These are phyloP conservation scores for Somateria mollissima DNA, from an alignment of 2,797 vertebrate genomes.

Conservation along the genomic window DNA sequence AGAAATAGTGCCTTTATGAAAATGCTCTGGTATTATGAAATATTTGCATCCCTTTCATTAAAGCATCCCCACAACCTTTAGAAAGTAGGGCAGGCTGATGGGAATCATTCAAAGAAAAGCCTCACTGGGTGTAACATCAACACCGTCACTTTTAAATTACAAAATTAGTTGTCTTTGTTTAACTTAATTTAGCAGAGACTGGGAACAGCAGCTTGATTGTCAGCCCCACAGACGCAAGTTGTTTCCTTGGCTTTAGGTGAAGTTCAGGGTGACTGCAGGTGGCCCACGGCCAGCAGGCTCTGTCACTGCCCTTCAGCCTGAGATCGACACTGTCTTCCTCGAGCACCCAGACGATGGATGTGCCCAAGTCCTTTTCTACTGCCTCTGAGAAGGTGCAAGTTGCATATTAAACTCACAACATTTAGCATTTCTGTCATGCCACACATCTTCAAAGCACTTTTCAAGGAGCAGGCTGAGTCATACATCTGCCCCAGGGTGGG, in stretches of 20 bases:
- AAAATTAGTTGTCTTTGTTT: constrained; percentile 45
- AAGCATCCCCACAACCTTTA: neutral
- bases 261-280: neutral
- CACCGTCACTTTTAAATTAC: constrained; percentile 11
- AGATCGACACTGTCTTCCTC: neutral
- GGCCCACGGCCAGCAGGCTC: rapidly evolving
- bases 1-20: neutral
- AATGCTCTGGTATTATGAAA: constrained; percentile 22
- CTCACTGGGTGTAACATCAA: neutral
- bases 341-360: neutral
- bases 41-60: constrained; percentile 55
- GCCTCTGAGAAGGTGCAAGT: neutral
- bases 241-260: neutral
- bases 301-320: neutral
- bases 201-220: neutral
- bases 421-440: neutral
- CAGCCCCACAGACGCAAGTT: neutral
- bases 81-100: constrained; percentile 37
- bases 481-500: neutral
- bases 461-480: neutral
- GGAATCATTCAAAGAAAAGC: constrained; percentile 32
- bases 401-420: neutral
- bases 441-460: neutral
- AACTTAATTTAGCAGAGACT: constrained; percentile 8
- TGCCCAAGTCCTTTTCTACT: neutral